Evolutionary conservation across 2,888 invertebrate species (phyloP), one percentile per base, ranked within the genome.

Genomic region (Sminthurinus aureus): DNA sequence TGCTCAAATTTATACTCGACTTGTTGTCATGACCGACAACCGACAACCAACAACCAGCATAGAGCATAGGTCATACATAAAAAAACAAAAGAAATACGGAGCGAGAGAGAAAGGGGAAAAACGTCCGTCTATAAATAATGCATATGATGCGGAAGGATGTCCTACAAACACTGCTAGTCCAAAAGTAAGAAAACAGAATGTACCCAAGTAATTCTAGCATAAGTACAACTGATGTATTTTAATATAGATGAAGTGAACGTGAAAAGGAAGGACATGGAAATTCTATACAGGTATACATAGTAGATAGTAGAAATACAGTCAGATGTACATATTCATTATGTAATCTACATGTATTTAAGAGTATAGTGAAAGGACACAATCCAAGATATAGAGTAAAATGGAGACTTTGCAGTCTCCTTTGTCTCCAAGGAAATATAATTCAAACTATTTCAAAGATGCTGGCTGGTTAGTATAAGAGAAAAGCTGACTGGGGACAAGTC

Each of bases 401-500:
- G 58, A 15, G 18, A 13, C 58, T 15, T 58, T 15, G 58, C 13
- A 58, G 58, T 58, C 0, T 58, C 15, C 18, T 58, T 58, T 58
- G 58, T 58, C 58, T 58, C 58, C 4, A 9, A 58, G 18, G 58
- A 18, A 9, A 58, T 58, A 58, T 58, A 58, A 58, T 58, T 58
- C 73, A 73, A 69, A 69, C 24, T 73, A 24, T 24, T 73, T 73
- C 3, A 24, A 73, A 73, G 73, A 26, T 73, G 73, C 24, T 73
- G 15, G 38, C 6, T 38, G 18, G 73, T 6, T 26, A 8, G n/a
- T n/a, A n/a, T n/a, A n/a, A n/a, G 38, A 38, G 73, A 73, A 73
- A 24, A 24, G 73, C 73, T 73, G 73, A 73, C 73, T 73, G 9
- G 73, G 73, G 73, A 24, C 20, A 73, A 73, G 11, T 73, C 24